Conservation (phyloP, 2,888 invertebrate species). For the Choreutis nemorana region DNA sequence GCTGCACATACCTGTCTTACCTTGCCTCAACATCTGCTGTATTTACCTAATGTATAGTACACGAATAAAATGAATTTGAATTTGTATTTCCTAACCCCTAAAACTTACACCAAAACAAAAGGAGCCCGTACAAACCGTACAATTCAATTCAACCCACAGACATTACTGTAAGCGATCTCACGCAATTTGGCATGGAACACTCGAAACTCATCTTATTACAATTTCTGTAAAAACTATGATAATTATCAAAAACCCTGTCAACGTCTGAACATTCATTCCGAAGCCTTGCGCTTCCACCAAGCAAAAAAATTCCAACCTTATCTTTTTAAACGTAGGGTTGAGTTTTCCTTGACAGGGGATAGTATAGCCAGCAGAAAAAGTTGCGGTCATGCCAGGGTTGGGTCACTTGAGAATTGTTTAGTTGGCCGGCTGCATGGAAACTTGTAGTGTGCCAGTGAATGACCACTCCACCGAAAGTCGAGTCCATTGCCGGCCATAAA, state of each 20-base stretch:
- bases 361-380: conserved; percentile 14
- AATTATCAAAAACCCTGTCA: conserved; percentile 49
- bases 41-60: conserved; percentile 1
- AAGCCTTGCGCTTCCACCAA: too few relatives aligned
- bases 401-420: conserved; percentile 53
- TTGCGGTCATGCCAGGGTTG: conserved; percentile 39
- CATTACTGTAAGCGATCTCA: too few relatives aligned
- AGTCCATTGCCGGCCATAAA: conserved; percentile 1
- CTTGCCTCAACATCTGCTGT: too few relatives aligned
- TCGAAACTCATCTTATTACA: conserved; percentile 38
- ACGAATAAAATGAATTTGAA: too few relatives aligned
- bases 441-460: conserved; percentile 10
- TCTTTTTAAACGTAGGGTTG: too few relatives aligned
- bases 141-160: conserved; percentile 5
- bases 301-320: too few relatives aligned
- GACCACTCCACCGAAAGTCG: not conserved
- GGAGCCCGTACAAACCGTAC: conserved; percentile 1
- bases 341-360: too few relatives aligned
- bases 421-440: conserved; percentile 32
- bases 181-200: conserved; percentile 32
- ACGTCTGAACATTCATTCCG: conserved; percentile 35
- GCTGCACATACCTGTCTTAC: too few relatives aligned
- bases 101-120: not conserved
- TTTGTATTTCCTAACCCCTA: too few relatives aligned
- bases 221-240: conserved; percentile 37